Conservation (phyloP, 2,113 vertebrate genomes). For the Tachycineta bicolor region DNA sequence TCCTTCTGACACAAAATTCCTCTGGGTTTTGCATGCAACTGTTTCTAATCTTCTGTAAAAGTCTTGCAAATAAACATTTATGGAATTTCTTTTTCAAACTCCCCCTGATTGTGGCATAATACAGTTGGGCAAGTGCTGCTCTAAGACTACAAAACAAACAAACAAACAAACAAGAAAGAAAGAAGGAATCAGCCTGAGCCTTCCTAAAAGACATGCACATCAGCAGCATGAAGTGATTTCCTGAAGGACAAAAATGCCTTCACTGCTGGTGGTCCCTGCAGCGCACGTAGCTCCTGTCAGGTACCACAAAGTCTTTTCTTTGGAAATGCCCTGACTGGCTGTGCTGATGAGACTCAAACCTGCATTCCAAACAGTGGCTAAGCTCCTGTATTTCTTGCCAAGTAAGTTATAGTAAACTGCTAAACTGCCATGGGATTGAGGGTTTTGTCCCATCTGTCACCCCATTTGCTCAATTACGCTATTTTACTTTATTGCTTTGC, state of each 20-base stretch:
- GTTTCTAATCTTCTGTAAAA: not conserved
- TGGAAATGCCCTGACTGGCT: not conserved
- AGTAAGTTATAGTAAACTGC: not conserved
- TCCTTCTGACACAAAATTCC: not conserved
- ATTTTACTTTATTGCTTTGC: not conserved
- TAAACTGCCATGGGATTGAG: not conserved
- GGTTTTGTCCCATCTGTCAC: not conserved
- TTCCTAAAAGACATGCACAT: not conserved
- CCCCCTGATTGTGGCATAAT: not conserved
- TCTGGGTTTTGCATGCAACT: not conserved
- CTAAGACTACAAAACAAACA: not conserved
- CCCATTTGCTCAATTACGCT: not conserved
- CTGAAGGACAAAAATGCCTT: not conserved
- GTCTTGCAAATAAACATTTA: not conserved
- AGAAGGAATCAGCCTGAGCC: not conserved
- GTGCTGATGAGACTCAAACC: not conserved
- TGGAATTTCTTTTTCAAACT: not conserved
- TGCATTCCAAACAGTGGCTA: not conserved
- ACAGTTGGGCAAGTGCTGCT: not conserved
- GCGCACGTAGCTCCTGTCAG: not conserved
- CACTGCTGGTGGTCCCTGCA: not conserved
- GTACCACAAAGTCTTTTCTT: not conserved
- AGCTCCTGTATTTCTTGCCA: not conserved
- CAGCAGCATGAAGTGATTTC: not conserved
- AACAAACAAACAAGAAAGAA: not conserved